A percentile compares a stretch with the other conserved stretches of the same genome.
phyloP scores from a whole-genome alignment of 2,113 vertebrate species.

The Columba janthina region DNA sequence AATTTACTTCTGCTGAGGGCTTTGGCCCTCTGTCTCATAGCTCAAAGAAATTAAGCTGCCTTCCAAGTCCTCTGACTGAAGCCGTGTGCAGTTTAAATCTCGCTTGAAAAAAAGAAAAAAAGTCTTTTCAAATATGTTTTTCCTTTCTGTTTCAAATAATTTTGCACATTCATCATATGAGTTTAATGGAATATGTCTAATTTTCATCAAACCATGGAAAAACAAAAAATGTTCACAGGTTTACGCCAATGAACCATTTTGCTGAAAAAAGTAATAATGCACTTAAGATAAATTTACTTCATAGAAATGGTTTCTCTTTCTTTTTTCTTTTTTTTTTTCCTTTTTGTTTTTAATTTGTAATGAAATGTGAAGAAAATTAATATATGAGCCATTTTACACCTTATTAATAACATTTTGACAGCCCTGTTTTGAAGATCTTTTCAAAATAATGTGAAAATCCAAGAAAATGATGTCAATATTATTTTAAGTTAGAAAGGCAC shows the following conservation, averaged over 20 bases:
- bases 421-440: neutral
- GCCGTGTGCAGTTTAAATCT: neutral
- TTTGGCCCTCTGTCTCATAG: constrained; percentile 26
- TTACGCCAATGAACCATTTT: neutral
- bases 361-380: neutral
- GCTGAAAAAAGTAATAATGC: neutral
- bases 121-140: neutral
- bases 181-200: constrained; percentile 8
- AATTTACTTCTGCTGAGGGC: neutral
- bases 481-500: neutral
- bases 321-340: neutral
- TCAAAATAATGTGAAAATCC: neutral
- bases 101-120: neutral
- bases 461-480: neutral
- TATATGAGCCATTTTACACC: neutral
- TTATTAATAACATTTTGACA: constrained; percentile 15
- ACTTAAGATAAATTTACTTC: neutral
- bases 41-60: constrained; percentile 21
- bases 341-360: neutral
- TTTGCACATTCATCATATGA: constrained; percentile 15
- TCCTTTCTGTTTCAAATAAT: constrained; percentile 22
- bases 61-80: constrained; percentile 31
- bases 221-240: neutral
- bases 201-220: constrained; percentile 20
- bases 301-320: neutral